A percentile compares a stretch with the other conserved stretches of the same genome.
Conservation (phyloP, 2,888 invertebrate species). For the Argyresthia goedartella region DNA sequence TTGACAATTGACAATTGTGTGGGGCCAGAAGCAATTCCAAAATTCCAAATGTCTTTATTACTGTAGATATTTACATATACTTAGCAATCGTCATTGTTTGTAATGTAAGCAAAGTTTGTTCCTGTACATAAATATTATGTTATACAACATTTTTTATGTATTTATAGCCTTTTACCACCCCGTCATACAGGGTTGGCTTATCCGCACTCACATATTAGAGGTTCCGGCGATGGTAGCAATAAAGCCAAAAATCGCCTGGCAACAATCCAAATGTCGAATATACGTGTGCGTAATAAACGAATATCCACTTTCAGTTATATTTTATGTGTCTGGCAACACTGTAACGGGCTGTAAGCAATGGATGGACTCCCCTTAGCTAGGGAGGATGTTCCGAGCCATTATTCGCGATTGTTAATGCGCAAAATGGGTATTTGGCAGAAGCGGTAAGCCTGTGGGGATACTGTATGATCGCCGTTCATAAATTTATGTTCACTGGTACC, state of each 20-base stretch:
- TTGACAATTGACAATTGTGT: too few relatives aligned
- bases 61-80: too few relatives aligned
- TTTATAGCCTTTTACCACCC: neutral
- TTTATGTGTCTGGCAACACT: conserved; percentile 41
- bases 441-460: too few relatives aligned
- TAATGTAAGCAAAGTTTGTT: too few relatives aligned
- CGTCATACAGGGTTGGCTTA: neutral
- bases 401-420: neutral
- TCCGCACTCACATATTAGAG: neutral
- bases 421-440: neutral
- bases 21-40: too few relatives aligned
- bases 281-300: conserved; percentile 36
- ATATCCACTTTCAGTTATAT: conserved; percentile 48
- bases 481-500: too few relatives aligned
- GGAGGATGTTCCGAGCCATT: neutral
- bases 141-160: neutral
- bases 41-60: too few relatives aligned
- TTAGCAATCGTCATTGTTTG: too few relatives aligned
- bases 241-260: conserved; percentile 36
- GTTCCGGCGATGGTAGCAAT: conserved; percentile 14
- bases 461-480: too few relatives aligned
- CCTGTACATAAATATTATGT: too few relatives aligned
- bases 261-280: conserved; percentile 21
- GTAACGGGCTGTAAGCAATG: conserved; percentile 20
- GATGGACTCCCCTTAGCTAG: neutral